phyloP scores from a whole-genome alignment of 30 jellyfish, hydroid and myxozoan genomes.

The Cassiopea xamachana region DNA sequence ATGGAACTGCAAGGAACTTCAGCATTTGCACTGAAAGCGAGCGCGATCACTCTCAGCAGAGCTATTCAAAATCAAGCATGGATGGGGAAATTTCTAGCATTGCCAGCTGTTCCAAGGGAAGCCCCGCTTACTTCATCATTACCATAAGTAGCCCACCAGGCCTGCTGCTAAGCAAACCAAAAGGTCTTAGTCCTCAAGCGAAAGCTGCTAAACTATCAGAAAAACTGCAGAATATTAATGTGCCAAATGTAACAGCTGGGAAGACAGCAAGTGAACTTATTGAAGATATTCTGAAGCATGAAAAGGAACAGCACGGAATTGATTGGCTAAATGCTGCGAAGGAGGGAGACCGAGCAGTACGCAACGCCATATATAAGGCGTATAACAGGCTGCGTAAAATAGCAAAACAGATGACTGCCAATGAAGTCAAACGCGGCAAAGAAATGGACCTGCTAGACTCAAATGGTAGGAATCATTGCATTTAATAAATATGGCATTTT shows the following conservation, averaged over 20 bases:
- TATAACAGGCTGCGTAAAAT: conserved; percentile 35
- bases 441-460: conserved; percentile 39
- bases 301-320: conserved; percentile 44
- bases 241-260: conserved; percentile 35
- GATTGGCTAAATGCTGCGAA: conserved; percentile 51
- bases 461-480: background rate
- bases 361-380: conserved; percentile 30
- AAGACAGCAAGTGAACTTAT: conserved; percentile 15
- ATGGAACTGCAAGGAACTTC: background rate
- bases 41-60: background rate
- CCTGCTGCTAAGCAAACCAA: background rate
- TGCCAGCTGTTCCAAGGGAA: background rate
- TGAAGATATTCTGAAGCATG: conserved; percentile 39
- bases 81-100: conserved; percentile 9
- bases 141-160: background rate
- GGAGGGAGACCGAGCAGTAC: conserved; percentile 30
- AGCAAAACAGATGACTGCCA: conserved; percentile 13
- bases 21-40: background rate
- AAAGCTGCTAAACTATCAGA: background rate
- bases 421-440: conserved; percentile 22
- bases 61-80: background rate
- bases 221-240: background rate
- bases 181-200: background rate
- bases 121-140: background rate
- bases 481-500: too few relatives aligned